A percentile compares a stretch with the other conserved stretches of the same genome.
Conservation (phyloP, 2,888 invertebrate species). For the Nesidiocoris tenuis region DNA sequence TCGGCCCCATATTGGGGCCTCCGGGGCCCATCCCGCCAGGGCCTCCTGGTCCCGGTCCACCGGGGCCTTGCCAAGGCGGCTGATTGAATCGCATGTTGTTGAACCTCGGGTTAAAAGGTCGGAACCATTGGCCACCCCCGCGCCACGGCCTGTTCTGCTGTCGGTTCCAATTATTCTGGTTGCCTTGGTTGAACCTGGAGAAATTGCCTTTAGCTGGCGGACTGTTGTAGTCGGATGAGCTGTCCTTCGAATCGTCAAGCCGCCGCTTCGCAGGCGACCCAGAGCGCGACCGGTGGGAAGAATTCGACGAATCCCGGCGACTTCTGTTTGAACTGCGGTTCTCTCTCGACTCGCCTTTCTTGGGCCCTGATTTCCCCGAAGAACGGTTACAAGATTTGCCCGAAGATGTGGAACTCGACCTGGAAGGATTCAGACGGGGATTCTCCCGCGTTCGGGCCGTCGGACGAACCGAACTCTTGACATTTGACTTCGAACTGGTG, state of each 20-base stretch:
- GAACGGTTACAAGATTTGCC: background rate
- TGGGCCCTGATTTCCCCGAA: no score
- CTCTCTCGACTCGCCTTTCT: no score
- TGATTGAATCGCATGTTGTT: background rate
- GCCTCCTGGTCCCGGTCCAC: background rate
- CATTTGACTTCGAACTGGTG: no score
- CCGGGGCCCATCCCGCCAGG: background rate
- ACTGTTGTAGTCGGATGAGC: no score
- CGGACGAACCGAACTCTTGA: no score
- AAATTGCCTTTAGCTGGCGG: no score
- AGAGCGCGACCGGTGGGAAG: no score
- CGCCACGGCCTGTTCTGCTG: background rate
- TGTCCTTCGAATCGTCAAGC: no score
- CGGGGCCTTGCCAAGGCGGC: background rate
- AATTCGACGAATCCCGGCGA: no score
- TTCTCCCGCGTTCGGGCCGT: no score
- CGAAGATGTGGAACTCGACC: background rate
- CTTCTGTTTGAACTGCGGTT: no score
- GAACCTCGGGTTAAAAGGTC: background rate
- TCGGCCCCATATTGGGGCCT: background rate
- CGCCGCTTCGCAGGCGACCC: no score
- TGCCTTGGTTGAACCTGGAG: background rate
- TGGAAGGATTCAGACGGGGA: background rate
- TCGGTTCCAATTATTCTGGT: background rate
- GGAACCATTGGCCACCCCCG: background rate